A percentile compares a stretch with the other conserved stretches of the same genome.
phyloP scores from a whole-genome alignment of 2,113 vertebrate genomes.

The Onychostoma macrolepis region DNA sequence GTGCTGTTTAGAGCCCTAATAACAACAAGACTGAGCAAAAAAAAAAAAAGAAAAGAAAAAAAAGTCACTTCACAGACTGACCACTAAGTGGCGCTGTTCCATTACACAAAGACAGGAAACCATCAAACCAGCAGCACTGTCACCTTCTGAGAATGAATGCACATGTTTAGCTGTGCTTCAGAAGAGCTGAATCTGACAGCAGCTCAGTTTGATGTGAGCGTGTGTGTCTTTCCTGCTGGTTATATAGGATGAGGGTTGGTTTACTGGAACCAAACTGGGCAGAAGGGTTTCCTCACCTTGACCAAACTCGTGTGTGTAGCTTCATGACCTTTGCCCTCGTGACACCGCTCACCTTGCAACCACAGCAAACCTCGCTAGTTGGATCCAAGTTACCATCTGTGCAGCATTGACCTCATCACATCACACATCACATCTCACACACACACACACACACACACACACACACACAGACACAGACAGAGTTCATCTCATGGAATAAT shows the following conservation, averaged over 20 bases:
- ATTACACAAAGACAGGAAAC: background rate
- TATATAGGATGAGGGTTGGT: background rate
- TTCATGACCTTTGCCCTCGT: constrained; percentile 1
- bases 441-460: background rate
- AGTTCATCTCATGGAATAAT: background rate
- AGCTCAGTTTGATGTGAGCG: background rate
- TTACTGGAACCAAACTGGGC: background rate
- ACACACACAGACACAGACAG: too few relatives aligned
- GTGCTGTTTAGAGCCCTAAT: background rate
- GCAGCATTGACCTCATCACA: background rate
- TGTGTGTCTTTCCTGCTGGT: background rate
- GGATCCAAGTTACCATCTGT: constrained; percentile 16
- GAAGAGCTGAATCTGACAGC: background rate
- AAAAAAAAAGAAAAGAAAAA: too few relatives aligned
- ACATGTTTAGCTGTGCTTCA: background rate
- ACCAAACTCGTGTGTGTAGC: constrained; percentile 2
- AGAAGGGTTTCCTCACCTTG: constrained; percentile 26
- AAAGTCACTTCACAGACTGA: background rate
- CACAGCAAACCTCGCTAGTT: background rate
- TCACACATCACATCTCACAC: background rate
- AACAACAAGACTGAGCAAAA: background rate
- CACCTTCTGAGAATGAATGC: background rate
- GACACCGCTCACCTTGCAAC: background rate
- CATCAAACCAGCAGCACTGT: background rate
- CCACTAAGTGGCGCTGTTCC: background rate